A percentile compares a stretch with the other conserved stretches of the same genome.
Evolutionary conservation across 2,888 invertebrate genomes (phyloP).

Genomic region (Agrotis puta): DNA sequence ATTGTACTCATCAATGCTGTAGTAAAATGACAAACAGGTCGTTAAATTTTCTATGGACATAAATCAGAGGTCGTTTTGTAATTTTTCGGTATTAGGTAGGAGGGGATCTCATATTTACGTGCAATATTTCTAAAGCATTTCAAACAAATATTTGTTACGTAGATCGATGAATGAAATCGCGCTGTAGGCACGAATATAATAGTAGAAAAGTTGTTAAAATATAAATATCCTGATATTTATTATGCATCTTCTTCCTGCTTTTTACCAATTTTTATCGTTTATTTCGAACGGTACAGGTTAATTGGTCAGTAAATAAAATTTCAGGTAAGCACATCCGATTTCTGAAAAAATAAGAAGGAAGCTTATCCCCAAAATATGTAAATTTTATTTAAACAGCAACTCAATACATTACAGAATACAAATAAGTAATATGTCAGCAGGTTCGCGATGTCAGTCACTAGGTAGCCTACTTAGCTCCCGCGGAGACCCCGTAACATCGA

Average conservation of each 20-base stretch:
- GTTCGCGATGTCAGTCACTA: slow-evolving; percentile 44
- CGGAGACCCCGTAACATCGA: slow-evolving; percentile 38
- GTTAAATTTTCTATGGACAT: slow-evolving; percentile 78
- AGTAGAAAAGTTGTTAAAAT: slow-evolving; percentile 34
- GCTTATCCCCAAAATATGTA: not conserved
- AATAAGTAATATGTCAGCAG: slow-evolving; percentile 17
- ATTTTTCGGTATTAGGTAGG: slow-evolving; percentile 65
- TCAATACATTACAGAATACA: not conserved
- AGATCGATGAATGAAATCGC: slow-evolving; percentile 31
- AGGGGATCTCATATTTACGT: slow-evolving; percentile 60
- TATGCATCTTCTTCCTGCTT: slow-evolving; percentile 5
- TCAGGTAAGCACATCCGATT: not conserved
- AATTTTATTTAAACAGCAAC: not conserved
- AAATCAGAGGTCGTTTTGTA: slow-evolving; percentile 74
- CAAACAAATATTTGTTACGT: slow-evolving; percentile 50
- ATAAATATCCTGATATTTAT: not conserved
- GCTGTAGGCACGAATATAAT: slow-evolving; percentile 16
- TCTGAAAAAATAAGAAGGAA: not conserved
- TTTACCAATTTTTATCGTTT: slow-evolving; percentile 5
- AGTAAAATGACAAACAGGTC: slow-evolving; percentile 79
- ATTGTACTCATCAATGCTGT: slow-evolving; percentile 77
- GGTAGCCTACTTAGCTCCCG: slow-evolving; percentile 53
- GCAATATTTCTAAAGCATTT: slow-evolving; percentile 54
- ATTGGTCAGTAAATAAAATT: not conserved
- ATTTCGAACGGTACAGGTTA: not conserved